phyloP scores from a whole-genome alignment of 2,888 invertebrate genomes.

The Ecliptopera silaceata region DNA sequence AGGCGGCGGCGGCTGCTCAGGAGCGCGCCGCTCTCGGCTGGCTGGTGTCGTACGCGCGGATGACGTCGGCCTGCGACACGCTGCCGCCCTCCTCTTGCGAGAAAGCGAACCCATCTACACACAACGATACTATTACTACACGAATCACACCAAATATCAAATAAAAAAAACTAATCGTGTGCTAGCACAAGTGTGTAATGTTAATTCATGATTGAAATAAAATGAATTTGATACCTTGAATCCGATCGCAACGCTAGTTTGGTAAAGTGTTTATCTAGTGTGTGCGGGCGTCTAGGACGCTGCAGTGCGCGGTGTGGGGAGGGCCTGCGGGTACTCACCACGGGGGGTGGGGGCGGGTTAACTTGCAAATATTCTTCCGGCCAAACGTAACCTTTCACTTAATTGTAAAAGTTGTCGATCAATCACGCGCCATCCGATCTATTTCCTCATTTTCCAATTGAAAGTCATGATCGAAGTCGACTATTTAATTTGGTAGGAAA shows the following conservation, averaged over 20 bases:
- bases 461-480: no score
- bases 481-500: no score
- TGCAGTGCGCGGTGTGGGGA: conserved; percentile 45
- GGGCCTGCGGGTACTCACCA: conserved; percentile 2
- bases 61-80: conserved; percentile 96
- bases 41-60: conserved; percentile 97
- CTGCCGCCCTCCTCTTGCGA: conserved; percentile 99
- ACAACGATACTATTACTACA: conserved; percentile 18
- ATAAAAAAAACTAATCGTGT: conserved; percentile 33
- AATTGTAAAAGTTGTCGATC: no score
- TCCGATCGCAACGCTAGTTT: conserved; percentile 28
- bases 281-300: conserved; percentile 50
- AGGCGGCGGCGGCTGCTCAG: conserved; percentile 65
- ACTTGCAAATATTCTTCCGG: no score
- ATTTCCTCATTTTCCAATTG: no score
- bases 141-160: neutral
- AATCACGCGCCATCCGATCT: no score
- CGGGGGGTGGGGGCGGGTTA: neutral
- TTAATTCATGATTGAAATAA: conserved; percentile 30
- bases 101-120: conserved; percentile 98
- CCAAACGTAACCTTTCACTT: no score
- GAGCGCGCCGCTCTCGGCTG: conserved; percentile 91
- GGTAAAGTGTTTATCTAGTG: conserved; percentile 33
- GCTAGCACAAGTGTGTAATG: conserved; percentile 28
- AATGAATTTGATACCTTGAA: conserved; percentile 28